Evolutionary conservation across 2,797 vertebrate species (phyloP), one percentile per base, ranked within the genome.

Genomic region (Melopsittacus undulatus): DNA sequence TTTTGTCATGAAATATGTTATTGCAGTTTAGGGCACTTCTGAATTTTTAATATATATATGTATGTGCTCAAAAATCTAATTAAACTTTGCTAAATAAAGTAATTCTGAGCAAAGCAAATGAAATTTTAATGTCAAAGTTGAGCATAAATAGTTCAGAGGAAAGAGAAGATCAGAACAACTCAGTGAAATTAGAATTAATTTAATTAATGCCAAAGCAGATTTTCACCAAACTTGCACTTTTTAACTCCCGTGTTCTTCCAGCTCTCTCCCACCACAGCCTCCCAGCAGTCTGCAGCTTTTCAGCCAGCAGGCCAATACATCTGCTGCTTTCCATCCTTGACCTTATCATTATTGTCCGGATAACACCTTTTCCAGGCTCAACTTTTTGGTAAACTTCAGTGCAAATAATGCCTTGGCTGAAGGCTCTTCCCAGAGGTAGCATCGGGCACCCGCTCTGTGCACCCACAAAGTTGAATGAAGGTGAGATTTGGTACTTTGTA

Each of bases 71-170:
- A 92, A 89, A 87, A 62, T 51, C 87, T 89, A 91, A 92, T 92
- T 93, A 91, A 91, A 67, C 45, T 46, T 75, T 75, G 68, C 92
- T 83, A 96, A 94, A 81, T 80, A 76, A 94, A 94, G 87, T 49
- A 30, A 57, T 91, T 86, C 80, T 51, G 38, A 88, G 85, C 69
- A 90, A 91, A 91, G 14, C 3, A 2, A 73, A 70, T 85, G 75
- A 83, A 81, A 82, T 81, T 81, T 90, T 94, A 96, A 94, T 94
- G 92, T 91, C 91, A 91, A 89, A 93, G 81, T 93, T 96, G 52
- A 89, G 67, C 81, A 87, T 38, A 92, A 94, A 62, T 49, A 81
- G 62, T 85, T 87, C 14, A 59, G 19, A 67, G 66, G 61, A 83
- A 91, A 94, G 73, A 48, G 61, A 83, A 74, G 84, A 68, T 94